Evolutionary conservation across 1,140 invertebrate species (phyloP), one percentile per base, ranked within the genome.

Genomic region (Drosophila funebris): DNA sequence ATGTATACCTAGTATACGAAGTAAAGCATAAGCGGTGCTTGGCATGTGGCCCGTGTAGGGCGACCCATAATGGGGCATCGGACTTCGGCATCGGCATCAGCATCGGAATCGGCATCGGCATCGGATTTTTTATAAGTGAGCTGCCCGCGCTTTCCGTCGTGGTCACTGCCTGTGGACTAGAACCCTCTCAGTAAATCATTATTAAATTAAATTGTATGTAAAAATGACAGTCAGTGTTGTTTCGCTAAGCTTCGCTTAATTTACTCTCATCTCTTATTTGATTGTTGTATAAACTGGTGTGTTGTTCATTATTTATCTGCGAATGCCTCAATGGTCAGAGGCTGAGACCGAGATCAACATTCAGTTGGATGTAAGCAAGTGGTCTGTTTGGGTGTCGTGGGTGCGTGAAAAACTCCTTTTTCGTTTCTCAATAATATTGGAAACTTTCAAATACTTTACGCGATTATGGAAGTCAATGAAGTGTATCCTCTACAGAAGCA

Each of bases 171-270:
- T 24, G 63, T 41, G 39, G 29, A 22, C 22, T 37, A 56, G 54
- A 79, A 74, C 70, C 81, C 81, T 67, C 82, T 75, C 62, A 48
- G 53, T 81, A 78, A 81, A 81, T 85, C 81, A 78, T 85, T 85
- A 87, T 85, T 85, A 87, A 87, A 87, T 85, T 87, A 87, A 85
- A 87, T 77, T 78, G 74, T 68, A 78, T 87, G 73, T 74, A 75
- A 68, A 75, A 85, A 56, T 68, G 58, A 64, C 70, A 70, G 58
- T 29, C 67, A 60, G 70, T 41, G 44, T 67, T 60, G 27, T 58
- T 73, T 44, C 4, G 33, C 46, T 22, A 67, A 67, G 73, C 73
- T 46, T 61, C 14, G 66, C 18, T 75, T 81, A 68, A 57, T 68
- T 77, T 61, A 57, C 53, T 61, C 53, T 39, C 41, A 50, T 70